phyloP scores from a whole-genome alignment of 2,888 invertebrate species.

The Luffia ferchaultella region DNA sequence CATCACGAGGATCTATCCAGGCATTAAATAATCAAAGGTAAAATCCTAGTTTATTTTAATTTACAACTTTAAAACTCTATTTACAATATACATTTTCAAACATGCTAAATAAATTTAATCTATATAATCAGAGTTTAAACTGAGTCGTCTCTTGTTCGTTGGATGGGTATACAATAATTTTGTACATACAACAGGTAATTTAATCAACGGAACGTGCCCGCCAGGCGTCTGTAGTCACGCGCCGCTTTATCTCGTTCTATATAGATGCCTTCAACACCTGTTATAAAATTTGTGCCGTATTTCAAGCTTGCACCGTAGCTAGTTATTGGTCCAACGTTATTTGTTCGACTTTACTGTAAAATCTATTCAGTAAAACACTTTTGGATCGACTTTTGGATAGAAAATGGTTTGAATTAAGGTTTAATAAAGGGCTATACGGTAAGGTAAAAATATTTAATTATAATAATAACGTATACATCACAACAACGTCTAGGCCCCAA shows the following conservation, averaged over 20 bases:
- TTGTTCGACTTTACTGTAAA: too few relatives aligned
- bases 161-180: conserved; percentile 1
- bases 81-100: background rate
- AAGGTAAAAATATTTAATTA: too few relatives aligned
- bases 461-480: too few relatives aligned
- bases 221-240: conserved; percentile 9
- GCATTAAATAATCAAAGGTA: too few relatives aligned
- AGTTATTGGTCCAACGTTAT: background rate
- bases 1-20: too few relatives aligned
- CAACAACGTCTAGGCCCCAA: too few relatives aligned
- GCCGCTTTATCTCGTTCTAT: conserved; percentile 8
- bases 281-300: conserved; percentile 2
- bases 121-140: conserved; percentile 3
- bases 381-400: too few relatives aligned
- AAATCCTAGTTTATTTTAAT: too few relatives aligned
- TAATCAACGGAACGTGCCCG: conserved; percentile 10
- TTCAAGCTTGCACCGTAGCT: background rate
- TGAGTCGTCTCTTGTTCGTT: background rate
- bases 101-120: background rate
- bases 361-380: too few relatives aligned
- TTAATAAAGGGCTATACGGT: too few relatives aligned
- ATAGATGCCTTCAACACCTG: conserved; percentile 4
- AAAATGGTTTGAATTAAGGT: too few relatives aligned
- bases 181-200: conserved; percentile 7
- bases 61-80: too few relatives aligned